Evolutionary conservation across 2,888 invertebrate species (phyloP).

Genomic region (Heliconius ismenius): DNA sequence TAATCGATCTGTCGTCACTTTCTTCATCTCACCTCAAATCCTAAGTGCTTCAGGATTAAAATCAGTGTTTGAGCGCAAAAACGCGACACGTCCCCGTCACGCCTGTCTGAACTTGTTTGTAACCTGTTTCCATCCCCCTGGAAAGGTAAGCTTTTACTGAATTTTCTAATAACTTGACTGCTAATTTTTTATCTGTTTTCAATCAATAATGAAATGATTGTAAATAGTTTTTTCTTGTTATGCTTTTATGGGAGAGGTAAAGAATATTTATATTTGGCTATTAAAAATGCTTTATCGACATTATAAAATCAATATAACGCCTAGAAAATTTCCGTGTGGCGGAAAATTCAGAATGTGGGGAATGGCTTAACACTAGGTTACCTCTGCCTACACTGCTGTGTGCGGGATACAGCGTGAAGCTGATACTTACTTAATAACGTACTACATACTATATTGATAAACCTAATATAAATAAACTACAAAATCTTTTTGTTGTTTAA

Average conservation of each 20-base stretch:
- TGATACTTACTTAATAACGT: too few relatives aligned
- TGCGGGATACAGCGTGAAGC: too few relatives aligned
- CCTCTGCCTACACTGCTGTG: too few relatives aligned
- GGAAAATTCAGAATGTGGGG: too few relatives aligned
- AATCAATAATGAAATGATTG: neutral
- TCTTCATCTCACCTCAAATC: constrained; percentile 56
- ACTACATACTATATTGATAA: neutral
- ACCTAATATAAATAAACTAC: neutral
- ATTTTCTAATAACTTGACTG: neutral
- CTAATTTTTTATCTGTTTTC: constrained; percentile 10
- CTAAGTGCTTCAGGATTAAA: constrained; percentile 69
- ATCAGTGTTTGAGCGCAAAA: constrained; percentile 63
- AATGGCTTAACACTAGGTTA: too few relatives aligned
- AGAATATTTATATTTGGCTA: neutral
- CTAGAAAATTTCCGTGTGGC: too few relatives aligned
- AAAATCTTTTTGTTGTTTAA: constrained; percentile 34
- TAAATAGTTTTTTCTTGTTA: neutral
- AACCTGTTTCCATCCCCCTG: constrained; percentile 44
- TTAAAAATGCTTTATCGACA: neutral
- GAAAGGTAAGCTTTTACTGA: constrained; percentile 46
- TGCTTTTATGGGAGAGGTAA: neutral
- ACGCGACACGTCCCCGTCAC: constrained; percentile 70
- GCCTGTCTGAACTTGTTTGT: constrained; percentile 74
- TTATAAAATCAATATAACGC: too few relatives aligned
- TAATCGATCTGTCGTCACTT: constrained; percentile 44